phyloP scores from a whole-genome alignment of 2,888 invertebrate species.

The Rotaria magnacalcarata region DNA sequence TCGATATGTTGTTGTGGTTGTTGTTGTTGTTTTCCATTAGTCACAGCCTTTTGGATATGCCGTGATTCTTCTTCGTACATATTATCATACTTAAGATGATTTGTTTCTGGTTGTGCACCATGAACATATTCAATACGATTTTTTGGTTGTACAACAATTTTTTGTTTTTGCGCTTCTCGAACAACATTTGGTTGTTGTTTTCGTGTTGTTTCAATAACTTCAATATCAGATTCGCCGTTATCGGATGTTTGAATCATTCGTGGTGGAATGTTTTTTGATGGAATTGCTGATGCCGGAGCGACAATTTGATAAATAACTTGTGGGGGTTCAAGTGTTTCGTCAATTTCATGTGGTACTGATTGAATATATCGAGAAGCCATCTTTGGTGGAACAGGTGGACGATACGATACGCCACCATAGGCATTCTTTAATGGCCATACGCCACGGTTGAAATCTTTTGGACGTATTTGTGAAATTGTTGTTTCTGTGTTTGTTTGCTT shows the following conservation, averaged over 20 bases:
- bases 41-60: neutral
- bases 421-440: neutral
- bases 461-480: neutral
- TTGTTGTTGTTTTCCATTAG: no score
- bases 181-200: neutral
- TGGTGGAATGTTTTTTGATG: neutral
- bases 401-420: neutral
- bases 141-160: neutral
- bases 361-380: neutral
- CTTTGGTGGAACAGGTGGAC: neutral
- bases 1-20: neutral
- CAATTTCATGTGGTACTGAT: neutral
- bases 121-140: neutral
- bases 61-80: neutral
- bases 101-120: neutral
- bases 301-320: neutral
- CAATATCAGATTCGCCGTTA: neutral
- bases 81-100: neutral
- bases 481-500: constrained; percentile 31
- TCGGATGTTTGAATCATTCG: neutral
- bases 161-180: no score
- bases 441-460: constrained; percentile 11
- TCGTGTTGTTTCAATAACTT: neutral
- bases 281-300: neutral
- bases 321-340: neutral